Base-by-base conservation (phyloP, 2,113 vertebrate genomes). In the Pollimyrus isidori region DNA sequence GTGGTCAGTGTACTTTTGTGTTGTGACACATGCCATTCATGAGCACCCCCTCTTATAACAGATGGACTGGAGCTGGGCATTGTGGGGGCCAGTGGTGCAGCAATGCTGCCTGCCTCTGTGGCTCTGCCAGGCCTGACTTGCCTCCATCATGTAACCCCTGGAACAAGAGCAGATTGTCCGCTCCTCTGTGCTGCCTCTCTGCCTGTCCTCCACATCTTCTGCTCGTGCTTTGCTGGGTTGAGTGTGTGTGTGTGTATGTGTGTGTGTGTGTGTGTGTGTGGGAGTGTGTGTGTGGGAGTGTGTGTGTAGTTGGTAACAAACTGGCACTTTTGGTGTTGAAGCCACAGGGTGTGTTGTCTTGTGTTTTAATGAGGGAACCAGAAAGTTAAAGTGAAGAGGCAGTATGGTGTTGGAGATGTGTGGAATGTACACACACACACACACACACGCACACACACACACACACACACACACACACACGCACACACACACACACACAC, bases 21-120 rank as follows among this genome's bases (percentile, higher is more conserved):
- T 96, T 96, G 95, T 97, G 97, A 99, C 97, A 98, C 96, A 97
- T 97, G 97, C 96, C 97, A 97, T 97, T 97, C 96, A 97, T 96
- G 94, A 93, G 93, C 94, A 95, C 80, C 89, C 87, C 89, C 85
- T 92, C 90, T 85, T 94, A 95, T 95, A 98, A 97, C 98, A 99
- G 98, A 99, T 99, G 98, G 98, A 96, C 95, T 95, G 95, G 96
- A 96, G 96, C 95, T 95, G 96, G 96, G 96, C 97, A 97, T 95
- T 97, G 96, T 95, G 91, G 91, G 91, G 91, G 95, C 95, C 95
- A 94, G 95, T 95, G 93, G 96, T 97, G 96, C 95, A 96, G 96
- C 95, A 97, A 97, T 97, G 94, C 94, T 95, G 95, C 96, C 96
- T 95, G 94, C 93, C 95, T 94, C 96, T 97, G 97, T 96, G 97